A percentile compares a stretch with the other conserved stretches of the same genome.
Conservation (phyloP, 2,113 vertebrate genomes). For the Butorides virescens region DNA sequence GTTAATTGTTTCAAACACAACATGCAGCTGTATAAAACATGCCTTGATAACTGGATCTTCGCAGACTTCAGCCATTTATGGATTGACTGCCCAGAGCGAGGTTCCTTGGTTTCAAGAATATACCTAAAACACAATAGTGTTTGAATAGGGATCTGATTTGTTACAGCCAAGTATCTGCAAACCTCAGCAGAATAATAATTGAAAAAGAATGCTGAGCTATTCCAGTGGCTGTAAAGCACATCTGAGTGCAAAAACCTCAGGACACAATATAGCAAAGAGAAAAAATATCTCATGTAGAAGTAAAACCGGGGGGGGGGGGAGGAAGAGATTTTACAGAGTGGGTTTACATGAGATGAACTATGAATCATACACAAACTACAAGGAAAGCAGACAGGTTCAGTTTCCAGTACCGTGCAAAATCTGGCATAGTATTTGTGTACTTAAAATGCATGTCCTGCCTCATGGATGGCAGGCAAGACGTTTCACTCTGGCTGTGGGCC, state of each 20-base stretch:
- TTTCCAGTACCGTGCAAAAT: not conserved
- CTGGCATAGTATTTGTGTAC: not conserved
- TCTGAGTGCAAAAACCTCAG: not conserved
- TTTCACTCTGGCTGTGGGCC: not conserved
- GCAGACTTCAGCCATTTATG: not conserved
- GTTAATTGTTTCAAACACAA: not conserved
- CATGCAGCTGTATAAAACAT: not conserved
- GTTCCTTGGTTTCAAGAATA: not conserved
- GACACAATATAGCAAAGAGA: not conserved
- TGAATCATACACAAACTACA: not conserved
- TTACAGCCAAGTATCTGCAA: constrained; percentile 23
- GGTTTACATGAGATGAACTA: not conserved
- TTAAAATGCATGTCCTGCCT: not conserved
- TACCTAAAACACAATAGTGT: not conserved
- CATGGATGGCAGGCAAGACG: not conserved
- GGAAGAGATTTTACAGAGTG: not conserved
- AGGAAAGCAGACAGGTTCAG: not conserved
- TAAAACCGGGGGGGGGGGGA: not conserved
- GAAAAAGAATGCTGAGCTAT: not conserved
- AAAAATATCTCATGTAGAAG: not conserved
- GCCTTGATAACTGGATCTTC: not conserved
- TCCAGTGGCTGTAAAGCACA: not conserved
- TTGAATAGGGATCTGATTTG: not conserved
- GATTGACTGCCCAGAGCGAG: not conserved
- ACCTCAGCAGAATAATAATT: constrained; percentile 39